Base-by-base conservation (phyloP, 2,888 invertebrate genomes). In the Aproaerema taeniolella region DNA sequence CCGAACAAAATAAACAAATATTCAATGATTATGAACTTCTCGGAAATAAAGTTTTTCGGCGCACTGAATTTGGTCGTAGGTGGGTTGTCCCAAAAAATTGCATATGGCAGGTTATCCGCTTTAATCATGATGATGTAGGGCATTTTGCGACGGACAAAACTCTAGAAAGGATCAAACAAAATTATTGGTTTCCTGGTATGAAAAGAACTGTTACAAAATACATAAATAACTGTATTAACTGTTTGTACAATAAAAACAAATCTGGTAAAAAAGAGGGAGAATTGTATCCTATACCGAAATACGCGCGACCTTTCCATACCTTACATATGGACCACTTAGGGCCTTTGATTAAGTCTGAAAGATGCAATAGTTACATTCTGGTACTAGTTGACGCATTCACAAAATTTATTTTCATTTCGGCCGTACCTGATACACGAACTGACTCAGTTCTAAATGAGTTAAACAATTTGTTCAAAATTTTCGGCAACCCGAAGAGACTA, bases 121-220 rank as follows among this genome's bases (percentile, higher is more conserved):
- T 32, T 29, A 40, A 43, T 13, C 58, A 61, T 32, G 58, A 61
- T 41, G 50, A 56, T 26, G 25, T 49, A 8, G 58, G 58, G 7
- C 61, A 61, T 38, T 58, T 52, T 37, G 34, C 42, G 2, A 24
- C 46, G 0, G 43, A 48, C 9, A 48, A 48, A 30, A 43, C 54
- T 15, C 8, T 54, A n/a, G 44, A 51, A 36, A 31, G 42, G 30
- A 42, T 56, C 15, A 35, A 24, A 11, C 10, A 16, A 11, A 37
- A 34, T 17, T 55, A 44, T 37, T 54, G 53, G 49, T 54, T 54
- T 31, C 20, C 20, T 41, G 47, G 32, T 28, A 41, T 52, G 39
- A 43, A 39, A 15, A 41, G 39, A 34, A 35, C 12, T 13, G 39
- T 50, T 2, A n/a, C 35, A 4, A 50, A 48, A 37, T 45, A 47